phyloP scores from a whole-genome alignment of 2,888 invertebrate species.

The Spilosoma lubricipeda region DNA sequence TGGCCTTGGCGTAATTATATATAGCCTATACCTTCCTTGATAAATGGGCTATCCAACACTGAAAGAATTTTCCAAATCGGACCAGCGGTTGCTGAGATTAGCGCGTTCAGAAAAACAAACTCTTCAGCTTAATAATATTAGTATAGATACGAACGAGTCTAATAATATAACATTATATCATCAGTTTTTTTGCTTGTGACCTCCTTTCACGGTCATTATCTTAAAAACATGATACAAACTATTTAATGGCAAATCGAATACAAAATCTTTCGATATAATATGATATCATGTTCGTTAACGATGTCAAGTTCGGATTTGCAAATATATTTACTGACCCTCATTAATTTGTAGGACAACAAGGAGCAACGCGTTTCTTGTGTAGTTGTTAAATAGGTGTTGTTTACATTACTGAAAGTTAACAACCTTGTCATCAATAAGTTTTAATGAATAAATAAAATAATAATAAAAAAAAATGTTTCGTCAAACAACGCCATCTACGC shows the following conservation, averaged over 20 bases:
- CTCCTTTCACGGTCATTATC: neutral
- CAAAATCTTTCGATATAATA: neutral
- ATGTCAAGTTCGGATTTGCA: neutral
- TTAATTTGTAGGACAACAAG: neutral
- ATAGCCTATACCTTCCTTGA: too few relatives aligned
- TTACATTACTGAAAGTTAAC: neutral
- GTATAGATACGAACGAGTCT: neutral
- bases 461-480: too few relatives aligned
- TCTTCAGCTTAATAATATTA: too few relatives aligned
- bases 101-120: too few relatives aligned
- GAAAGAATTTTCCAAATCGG: too few relatives aligned
- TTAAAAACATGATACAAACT: neutral
- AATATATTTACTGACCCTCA: neutral
- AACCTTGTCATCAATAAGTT: neutral
- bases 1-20: too few relatives aligned
- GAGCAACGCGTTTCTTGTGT: neutral
- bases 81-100: too few relatives aligned
- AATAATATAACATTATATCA: neutral
- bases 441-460: too few relatives aligned
- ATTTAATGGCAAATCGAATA: neutral
- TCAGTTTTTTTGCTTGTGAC: neutral
- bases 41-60: too few relatives aligned
- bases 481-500: too few relatives aligned
- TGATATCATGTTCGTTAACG: neutral
- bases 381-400: neutral